phyloP scores from a whole-genome alignment of 2,888 invertebrate species.

The Leptinotarsa peninsularis region DNA sequence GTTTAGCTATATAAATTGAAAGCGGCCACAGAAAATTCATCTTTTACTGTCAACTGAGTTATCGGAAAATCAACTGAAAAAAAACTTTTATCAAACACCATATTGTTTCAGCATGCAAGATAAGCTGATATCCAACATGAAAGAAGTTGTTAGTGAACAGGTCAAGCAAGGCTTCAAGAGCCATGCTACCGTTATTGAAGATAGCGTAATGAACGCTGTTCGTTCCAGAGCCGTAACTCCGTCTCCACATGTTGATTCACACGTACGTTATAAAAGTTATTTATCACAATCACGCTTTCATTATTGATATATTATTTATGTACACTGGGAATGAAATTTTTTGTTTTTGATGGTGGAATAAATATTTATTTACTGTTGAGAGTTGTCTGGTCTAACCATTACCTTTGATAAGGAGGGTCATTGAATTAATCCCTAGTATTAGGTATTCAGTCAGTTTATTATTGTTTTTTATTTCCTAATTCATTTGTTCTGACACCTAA shows the following conservation, averaged over 20 bases:
- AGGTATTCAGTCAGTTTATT: no score
- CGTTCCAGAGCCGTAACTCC: slow-evolving; percentile 82
- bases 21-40: no score
- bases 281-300: slow-evolving; percentile 18
- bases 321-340: background rate
- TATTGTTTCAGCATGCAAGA: slow-evolving; percentile 62
- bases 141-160: slow-evolving; percentile 65
- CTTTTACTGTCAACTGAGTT: no score
- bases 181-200: slow-evolving; percentile 72
- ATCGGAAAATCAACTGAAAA: no score
- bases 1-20: no score
- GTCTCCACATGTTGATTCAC: slow-evolving; percentile 73
- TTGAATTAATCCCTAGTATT: no score
- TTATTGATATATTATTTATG: background rate
- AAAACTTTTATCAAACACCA: no score
- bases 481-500: no score
- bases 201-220: slow-evolving; percentile 72
- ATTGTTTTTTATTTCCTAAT: no score
- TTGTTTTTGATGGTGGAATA: slow-evolving; percentile 12
- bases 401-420: no score
- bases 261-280: slow-evolving; percentile 58
- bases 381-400: background rate
- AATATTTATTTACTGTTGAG: slow-evolving; percentile 3
- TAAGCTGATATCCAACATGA: slow-evolving; percentile 61
- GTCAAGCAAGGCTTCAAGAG: slow-evolving; percentile 69